These are phyloP conservation scores for Synanthedon formicaeformis DNA, from an alignment of 2,888 invertebrate genomes.

Conservation along the genomic window DNA sequence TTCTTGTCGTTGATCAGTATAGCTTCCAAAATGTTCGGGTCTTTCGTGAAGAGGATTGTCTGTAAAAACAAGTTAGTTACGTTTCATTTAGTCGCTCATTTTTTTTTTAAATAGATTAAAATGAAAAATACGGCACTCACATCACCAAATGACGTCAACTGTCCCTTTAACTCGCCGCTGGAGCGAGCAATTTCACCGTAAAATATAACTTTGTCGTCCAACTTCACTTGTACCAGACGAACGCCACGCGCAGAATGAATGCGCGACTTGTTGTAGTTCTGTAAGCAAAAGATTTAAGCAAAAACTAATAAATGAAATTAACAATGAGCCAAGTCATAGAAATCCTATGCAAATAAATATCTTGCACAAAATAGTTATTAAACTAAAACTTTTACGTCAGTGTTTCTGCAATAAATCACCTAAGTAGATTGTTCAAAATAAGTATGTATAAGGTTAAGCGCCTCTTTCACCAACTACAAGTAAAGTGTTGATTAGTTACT, in stretches of 20 bases:
- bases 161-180: constrained; percentile 78
- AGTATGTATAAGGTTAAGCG: too few species aligned
- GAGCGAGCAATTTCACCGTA: constrained; percentile 85
- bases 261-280: constrained; percentile 91
- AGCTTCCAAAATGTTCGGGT: constrained; percentile 75
- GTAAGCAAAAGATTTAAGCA: constrained; percentile 14
- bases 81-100: background rate
- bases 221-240: constrained; percentile 75
- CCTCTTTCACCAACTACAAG: too few species aligned
- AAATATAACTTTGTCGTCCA: constrained; percentile 79
- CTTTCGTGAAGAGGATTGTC: constrained; percentile 88
- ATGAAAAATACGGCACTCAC: constrained; percentile 45
- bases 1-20: constrained; percentile 49
- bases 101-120: background rate
- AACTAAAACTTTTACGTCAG: too few species aligned
- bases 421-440: too few species aligned
- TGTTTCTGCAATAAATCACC: too few species aligned
- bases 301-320: too few species aligned
- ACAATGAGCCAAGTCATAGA: too few species aligned
- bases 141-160: constrained; percentile 77
- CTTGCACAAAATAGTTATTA: too few species aligned
- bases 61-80: constrained; percentile 36
- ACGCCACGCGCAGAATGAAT: constrained; percentile 86
- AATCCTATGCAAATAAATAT: too few species aligned
- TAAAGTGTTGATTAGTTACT: too few species aligned